A percentile compares a stretch with the other conserved stretches of the same genome.
Conservation (phyloP, 2,888 invertebrate genomes). For the Eristalis pertinax region DNA sequence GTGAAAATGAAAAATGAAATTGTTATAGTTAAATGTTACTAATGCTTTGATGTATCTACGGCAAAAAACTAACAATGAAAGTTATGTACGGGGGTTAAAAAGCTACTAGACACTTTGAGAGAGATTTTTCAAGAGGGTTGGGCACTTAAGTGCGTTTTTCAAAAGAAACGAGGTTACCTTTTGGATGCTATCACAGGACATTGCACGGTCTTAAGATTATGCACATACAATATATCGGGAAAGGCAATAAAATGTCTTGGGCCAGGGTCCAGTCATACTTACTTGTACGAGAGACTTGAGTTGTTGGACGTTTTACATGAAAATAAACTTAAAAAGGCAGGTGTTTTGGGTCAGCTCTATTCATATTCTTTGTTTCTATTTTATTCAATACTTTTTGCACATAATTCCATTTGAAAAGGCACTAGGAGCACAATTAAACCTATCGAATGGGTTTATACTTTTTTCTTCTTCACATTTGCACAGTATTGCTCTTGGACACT, state of each 20-base stretch:
- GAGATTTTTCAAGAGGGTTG: conserved; percentile 67
- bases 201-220: conserved; percentile 30
- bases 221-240: not conserved
- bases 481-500: conserved; percentile 49
- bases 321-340: conserved; percentile 27
- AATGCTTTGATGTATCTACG: conserved; percentile 6
- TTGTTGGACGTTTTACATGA: conserved; percentile 28
- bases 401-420: conserved; percentile 55
- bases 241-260: not conserved
- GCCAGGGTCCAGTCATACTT: conserved; percentile 15
- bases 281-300: conserved; percentile 17
- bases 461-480: conserved; percentile 45
- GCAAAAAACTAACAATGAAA: conserved; percentile 54
- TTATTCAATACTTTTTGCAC: conserved; percentile 28
- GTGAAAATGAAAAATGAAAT: conserved; percentile 10
- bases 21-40: conserved; percentile 30
- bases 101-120: conserved; percentile 67
- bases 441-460: not conserved
- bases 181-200: conserved; percentile 41
- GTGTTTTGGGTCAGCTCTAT: conserved; percentile 26
- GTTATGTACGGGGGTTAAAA: conserved; percentile 64
- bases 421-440: conserved; percentile 36
- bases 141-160: conserved; percentile 45
- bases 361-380: conserved; percentile 31
- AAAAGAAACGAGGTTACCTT: conserved; percentile 64